These are phyloP conservation scores for Sthenelais limicola DNA, from an alignment of 2,888 invertebrate genomes.

Conservation along the genomic window DNA sequence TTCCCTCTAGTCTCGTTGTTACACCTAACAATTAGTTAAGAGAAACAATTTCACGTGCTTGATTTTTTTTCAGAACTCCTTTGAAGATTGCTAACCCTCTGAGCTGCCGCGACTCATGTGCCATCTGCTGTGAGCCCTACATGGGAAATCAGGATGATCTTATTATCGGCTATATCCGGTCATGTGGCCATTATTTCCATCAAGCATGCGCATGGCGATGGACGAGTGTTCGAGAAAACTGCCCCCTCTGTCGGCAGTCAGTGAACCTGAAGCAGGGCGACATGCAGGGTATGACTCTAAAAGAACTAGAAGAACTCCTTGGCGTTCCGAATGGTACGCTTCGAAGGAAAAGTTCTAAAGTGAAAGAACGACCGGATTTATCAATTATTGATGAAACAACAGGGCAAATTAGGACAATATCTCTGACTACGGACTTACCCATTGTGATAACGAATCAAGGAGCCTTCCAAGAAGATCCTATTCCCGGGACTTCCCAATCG, in stretches of 20 bases:
- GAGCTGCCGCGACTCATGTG: conserved; percentile 29
- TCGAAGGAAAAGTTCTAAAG: background rate
- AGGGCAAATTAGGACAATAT: conserved; percentile 7
- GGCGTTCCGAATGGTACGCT: conserved; percentile 22
- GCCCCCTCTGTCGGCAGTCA: conserved; percentile 21
- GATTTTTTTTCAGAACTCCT: conserved; percentile 12
- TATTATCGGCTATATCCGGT: conserved; percentile 31
- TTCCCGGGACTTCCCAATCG: too few relatives aligned
- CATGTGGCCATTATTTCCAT: conserved; percentile 29
- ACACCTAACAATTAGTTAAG: too few relatives aligned
- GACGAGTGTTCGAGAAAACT: conserved; percentile 15
- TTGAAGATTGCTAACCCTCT: conserved; percentile 30
- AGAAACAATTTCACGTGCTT: too few relatives aligned
- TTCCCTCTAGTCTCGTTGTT: too few relatives aligned
- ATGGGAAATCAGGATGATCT: background rate
- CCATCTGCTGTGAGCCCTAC: conserved; percentile 36
- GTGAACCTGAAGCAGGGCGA: conserved; percentile 6
- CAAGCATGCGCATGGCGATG: conserved; percentile 29
- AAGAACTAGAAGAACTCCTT: conserved; percentile 13
- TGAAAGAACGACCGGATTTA: background rate
- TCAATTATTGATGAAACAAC: background rate
- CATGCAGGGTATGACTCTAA: conserved; percentile 9
- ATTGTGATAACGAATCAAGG: too few relatives aligned
- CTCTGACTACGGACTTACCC: conserved; percentile 18
- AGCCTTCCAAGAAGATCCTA: too few relatives aligned